Evolutionary conservation across 2,888 invertebrate genomes (phyloP), one percentile per base, ranked within the genome.

Genomic region (Hypena proboscidalis): DNA sequence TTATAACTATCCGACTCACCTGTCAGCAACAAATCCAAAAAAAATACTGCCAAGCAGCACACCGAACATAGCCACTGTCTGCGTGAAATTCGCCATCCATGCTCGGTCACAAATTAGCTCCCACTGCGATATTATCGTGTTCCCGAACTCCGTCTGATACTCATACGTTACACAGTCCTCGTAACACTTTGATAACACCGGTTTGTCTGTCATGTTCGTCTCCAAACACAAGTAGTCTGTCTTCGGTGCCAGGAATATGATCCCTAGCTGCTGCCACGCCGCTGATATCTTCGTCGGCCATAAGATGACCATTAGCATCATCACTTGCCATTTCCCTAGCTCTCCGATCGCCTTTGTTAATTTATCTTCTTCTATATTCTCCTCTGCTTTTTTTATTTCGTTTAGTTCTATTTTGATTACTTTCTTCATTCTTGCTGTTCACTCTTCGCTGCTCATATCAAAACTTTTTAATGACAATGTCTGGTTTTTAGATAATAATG

Each of bases 121-220:
- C 94, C 94, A 96, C 89, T 95, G 92, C 0, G 93, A 93, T 31
- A 93, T 89, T 7, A 95, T 94, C 0, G 94, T 95, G 60, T 93
- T 92, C 1, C 92, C 78, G 65, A 95, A 95, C 7, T 93, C 76
- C 30, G 89, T 92, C 57, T 93, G 92, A 63, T 92, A 95, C 6
- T 89, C 80, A 58, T 92, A 86, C 42, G 77, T 69, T 0, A 83
- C 63, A 63, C 94, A 94, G 1, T 92, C 87, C 2, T 61, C 53
- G 5, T 90, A 85, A 60, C 94, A 94, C 5, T 70, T 63, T 0
- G 75, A 82, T 8, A 85, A 86, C 23, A 80, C 74, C 7, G 79
- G 58, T 15, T 33, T 49, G 2, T 65, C 60, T 0, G 85, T 84
- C 14, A 58, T 46, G 3, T 71, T 72, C 2, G 66, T 68, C 15